Percentiles rank a stretch among this genome's conserved stretches.
Evolutionary conservation across 2,113 vertebrate species (phyloP).

Genomic region (Thamnaconus septentrionalis): DNA sequence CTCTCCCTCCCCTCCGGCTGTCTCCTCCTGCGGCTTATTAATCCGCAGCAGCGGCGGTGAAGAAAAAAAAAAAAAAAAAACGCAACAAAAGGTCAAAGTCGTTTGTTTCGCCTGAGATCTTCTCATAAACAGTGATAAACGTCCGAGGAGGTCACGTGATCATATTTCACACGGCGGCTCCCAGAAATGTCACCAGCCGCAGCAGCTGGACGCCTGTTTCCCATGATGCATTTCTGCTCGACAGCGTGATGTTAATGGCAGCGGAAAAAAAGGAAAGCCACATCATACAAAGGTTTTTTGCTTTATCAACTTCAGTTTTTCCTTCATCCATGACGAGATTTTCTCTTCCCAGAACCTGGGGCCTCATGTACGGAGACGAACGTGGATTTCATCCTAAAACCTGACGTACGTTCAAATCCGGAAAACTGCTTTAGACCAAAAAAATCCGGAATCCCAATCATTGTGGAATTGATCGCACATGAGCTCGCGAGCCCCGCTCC

Average conservation of each 20-base stretch:
- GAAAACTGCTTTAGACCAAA: too few species aligned
- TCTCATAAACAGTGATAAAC: constrained; percentile 54
- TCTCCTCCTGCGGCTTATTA: constrained; percentile 31
- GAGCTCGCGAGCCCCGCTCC: too few species aligned
- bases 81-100: constrained; percentile 47
- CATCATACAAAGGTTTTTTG: too few species aligned
- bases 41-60: constrained; percentile 12
- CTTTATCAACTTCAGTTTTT: too few species aligned
- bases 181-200: constrained; percentile 66
- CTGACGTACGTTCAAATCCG: too few species aligned
- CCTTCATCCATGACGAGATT: too few species aligned
- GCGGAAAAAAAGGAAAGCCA: neutral
- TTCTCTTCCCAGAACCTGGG: too few species aligned
- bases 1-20: neutral
- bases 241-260: constrained; percentile 48
- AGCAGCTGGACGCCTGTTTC: constrained; percentile 29
- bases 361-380: too few species aligned
- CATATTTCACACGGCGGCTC: constrained; percentile 14
- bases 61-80: too few species aligned
- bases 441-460: too few species aligned
- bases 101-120: constrained; percentile 54
- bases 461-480: too few species aligned
- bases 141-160: constrained; percentile 36
- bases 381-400: too few species aligned
- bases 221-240: constrained; percentile 34